A percentile compares a stretch with the other conserved stretches of the same genome.
phyloP scores from a whole-genome alignment of 2,113 vertebrate genomes.

The Python bivittatus region DNA sequence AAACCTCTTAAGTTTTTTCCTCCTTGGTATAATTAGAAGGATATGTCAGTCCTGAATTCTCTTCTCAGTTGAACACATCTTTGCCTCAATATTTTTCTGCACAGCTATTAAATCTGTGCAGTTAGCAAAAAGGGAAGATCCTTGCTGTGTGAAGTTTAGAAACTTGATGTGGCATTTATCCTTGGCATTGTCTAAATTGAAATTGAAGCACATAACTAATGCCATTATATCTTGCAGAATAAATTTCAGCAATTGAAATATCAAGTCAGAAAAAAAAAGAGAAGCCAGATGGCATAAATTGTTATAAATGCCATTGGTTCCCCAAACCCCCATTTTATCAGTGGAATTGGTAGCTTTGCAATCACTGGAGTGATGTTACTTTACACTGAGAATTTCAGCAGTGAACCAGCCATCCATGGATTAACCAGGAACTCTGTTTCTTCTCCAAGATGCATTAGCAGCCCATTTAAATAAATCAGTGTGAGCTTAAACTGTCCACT shows the following conservation, averaged over 20 bases:
- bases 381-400: slow-evolving; percentile 2
- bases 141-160: neutral
- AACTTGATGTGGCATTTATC: neutral
- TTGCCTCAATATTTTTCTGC: neutral
- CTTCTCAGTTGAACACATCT: neutral
- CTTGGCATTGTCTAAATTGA: neutral
- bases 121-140: neutral
- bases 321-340: neutral
- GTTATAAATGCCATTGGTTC: neutral
- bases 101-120: neutral
- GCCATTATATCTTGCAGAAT: neutral
- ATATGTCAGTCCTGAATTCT: neutral
- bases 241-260: neutral
- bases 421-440: neutral
- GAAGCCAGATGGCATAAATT: neutral
- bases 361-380: neutral
- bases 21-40: neutral
- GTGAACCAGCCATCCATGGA: neutral
- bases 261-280: neutral
- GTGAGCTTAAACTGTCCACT: slow-evolving; percentile 30
- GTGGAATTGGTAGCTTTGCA: neutral
- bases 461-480: slow-evolving; percentile 28
- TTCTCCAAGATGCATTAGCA: neutral
- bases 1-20: neutral
- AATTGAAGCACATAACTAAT: neutral